A percentile compares a stretch with the other conserved stretches of the same genome.
phyloP scores from a whole-genome alignment of 1,140 invertebrate genomes.

The Caerostris darwini region DNA sequence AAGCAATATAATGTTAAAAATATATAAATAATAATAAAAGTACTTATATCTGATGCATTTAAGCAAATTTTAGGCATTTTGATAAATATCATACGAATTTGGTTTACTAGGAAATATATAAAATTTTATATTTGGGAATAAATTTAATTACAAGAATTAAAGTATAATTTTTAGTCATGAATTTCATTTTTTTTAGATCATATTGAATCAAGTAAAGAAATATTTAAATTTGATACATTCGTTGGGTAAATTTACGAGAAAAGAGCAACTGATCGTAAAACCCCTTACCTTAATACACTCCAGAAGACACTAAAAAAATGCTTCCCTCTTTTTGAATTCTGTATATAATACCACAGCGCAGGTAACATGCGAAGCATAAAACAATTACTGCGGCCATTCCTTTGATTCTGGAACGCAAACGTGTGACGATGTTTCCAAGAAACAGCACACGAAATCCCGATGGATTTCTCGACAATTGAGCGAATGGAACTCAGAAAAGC shows the following conservation, averaged over 20 bases:
- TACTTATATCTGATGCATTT: no score
- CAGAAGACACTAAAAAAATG: neutral
- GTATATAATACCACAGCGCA: no score
- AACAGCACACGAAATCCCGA: neutral
- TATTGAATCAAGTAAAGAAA: no score
- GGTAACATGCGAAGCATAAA: neutral
- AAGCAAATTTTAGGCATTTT: no score
- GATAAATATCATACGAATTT: no score
- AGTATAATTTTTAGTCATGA: no score
- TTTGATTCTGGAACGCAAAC: neutral
- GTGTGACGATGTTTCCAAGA: neutral
- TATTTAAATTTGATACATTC: neutral
- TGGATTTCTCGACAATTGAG: neutral
- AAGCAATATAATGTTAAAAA: no score
- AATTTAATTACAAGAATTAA: no score
- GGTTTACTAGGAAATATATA: no score
- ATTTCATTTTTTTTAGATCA: no score
- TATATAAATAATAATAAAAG: no score
- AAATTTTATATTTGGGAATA: no score
- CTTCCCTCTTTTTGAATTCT: neutral
- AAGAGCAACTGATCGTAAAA: neutral
- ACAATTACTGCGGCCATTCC: constrained; percentile 16
- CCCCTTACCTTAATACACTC: neutral
- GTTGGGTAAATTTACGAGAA: neutral
- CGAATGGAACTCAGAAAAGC: neutral